phyloP scores from a whole-genome alignment of 2,113 vertebrate species.

The Micronisus gabar region DNA sequence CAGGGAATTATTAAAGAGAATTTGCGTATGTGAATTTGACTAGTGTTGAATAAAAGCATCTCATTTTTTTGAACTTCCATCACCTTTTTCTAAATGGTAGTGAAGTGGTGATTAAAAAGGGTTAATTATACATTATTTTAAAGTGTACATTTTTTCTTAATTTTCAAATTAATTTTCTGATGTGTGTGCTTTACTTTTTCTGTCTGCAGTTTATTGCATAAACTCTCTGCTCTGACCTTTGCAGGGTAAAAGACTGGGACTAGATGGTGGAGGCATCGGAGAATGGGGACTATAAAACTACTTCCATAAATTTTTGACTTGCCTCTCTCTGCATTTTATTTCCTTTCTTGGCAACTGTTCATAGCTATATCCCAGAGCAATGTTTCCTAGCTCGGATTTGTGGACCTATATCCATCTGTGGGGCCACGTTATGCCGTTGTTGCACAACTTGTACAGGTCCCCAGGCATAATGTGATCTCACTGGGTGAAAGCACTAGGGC shows the following conservation, averaged over 20 bases:
- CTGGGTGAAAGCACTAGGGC: neutral
- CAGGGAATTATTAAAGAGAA: conserved; percentile 25
- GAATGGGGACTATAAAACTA: neutral
- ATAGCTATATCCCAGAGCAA: neutral
- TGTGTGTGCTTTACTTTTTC: neutral
- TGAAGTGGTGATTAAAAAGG: conserved; percentile 53
- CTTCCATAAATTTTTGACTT: neutral
- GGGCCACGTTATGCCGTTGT: neutral
- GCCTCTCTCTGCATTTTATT: neutral
- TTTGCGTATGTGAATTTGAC: conserved; percentile 45
- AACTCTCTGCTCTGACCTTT: neutral
- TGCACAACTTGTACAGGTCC: neutral
- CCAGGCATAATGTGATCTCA: neutral
- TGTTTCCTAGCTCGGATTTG: neutral
- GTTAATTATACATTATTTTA: conserved; percentile 44
- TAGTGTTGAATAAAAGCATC: conserved; percentile 50
- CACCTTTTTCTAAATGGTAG: conserved; percentile 42
- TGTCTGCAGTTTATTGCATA: neutral
- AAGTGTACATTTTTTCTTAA: conserved; percentile 40
- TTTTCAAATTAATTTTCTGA: conserved; percentile 50
- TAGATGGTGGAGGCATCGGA: neutral
- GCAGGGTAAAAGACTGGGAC: neutral
- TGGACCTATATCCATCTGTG: neutral
- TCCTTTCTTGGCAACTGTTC: neutral
- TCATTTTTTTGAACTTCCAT: conserved; percentile 38